These are phyloP conservation scores for Deladenus siricidicola DNA, from an alignment of 2,888 invertebrate genomes.

Conservation along the genomic window DNA sequence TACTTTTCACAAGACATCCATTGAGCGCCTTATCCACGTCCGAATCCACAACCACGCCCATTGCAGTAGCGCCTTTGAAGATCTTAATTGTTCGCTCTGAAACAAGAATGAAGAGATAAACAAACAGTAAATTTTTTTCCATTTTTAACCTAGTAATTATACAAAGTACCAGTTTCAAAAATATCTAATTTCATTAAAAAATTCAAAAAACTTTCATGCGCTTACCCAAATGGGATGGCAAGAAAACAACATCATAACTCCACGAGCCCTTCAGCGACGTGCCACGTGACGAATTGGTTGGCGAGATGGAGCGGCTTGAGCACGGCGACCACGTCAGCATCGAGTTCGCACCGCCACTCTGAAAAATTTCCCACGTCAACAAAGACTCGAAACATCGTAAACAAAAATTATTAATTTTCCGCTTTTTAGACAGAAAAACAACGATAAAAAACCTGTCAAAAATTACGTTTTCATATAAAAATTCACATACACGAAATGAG, in stretches of 20 bases:
- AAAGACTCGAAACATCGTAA: not conserved
- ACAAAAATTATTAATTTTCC: not conserved
- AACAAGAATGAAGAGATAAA: too few relatives aligned
- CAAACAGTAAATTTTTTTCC: not conserved
- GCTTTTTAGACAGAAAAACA: not conserved
- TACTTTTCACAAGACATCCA: slow-evolving; percentile 59
- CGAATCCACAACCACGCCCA: slow-evolving; percentile 61
- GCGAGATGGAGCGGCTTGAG: slow-evolving; percentile 48
- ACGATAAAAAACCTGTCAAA: not conserved
- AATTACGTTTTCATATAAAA: too few relatives aligned
- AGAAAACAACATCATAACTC: slow-evolving; percentile 34
- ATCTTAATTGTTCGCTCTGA: slow-evolving; percentile 17
- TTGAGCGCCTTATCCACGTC: slow-evolving; percentile 60
- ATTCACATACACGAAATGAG: too few relatives aligned
- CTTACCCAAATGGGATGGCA: slow-evolving; percentile 16
- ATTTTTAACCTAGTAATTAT: not conserved
- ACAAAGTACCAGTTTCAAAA: too few relatives aligned
- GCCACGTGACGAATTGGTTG: slow-evolving; percentile 39
- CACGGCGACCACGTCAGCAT: slow-evolving; percentile 44
- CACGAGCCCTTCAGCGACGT: slow-evolving; percentile 42
- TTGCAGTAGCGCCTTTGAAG: slow-evolving; percentile 56
- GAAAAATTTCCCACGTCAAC: slow-evolving; percentile 19
- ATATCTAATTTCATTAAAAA: too few relatives aligned
- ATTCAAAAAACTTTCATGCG: not conserved
- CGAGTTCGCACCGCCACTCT: slow-evolving; percentile 52